Evolutionary conservation across 1,140 invertebrate species (phyloP), one percentile per base, ranked within the genome.

Genomic region (Papilio helenus): DNA sequence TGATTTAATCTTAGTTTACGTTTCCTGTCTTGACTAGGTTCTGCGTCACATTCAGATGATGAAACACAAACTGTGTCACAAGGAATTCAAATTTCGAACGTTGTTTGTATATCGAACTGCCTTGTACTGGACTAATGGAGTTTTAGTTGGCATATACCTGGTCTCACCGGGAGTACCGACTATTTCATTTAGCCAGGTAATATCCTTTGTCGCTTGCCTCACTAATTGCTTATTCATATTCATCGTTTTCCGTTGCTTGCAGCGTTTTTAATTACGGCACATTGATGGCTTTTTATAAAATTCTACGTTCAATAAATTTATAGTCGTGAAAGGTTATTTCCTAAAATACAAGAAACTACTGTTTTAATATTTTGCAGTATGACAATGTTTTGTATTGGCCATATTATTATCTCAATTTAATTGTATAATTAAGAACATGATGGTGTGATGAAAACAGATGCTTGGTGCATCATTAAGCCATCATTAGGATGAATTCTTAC

Each of bases 1-100:
- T 55, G 51, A 9, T 55, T 82, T 76, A 42, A 77, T 68, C 81
- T 82, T 83, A 87, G 86, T 91, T 88, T 90, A 84, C 80, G 14
- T 80, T 82, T 81, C 84, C 82, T 82, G 85, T 81, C 85, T 87
- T 88, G 88, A 89, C 89, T 88, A 84, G 86, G 65, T 78, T 42
- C 81, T 72, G 77, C 83, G 79, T 80, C 85, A 90, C 87, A 39
- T 39, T 39, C 7, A 89, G 80, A 73, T 89, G 90, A 93, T 92
- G 92, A 88, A 92, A 93, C 85, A 90, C 88, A 93, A 93, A 93
- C 92, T 93, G 83, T 92, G 90, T 88, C 89, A 89, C 82, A 85
- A 80, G 86, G 85, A 84, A 83, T 87, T 87, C 83, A 91, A 92
- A 92, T 91, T 90, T 89, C 82, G 80, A 83, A 76, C 79, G 72